Base-by-base conservation (phyloP, 2,888 invertebrate species). In the Drosophila hamatofila region DNA sequence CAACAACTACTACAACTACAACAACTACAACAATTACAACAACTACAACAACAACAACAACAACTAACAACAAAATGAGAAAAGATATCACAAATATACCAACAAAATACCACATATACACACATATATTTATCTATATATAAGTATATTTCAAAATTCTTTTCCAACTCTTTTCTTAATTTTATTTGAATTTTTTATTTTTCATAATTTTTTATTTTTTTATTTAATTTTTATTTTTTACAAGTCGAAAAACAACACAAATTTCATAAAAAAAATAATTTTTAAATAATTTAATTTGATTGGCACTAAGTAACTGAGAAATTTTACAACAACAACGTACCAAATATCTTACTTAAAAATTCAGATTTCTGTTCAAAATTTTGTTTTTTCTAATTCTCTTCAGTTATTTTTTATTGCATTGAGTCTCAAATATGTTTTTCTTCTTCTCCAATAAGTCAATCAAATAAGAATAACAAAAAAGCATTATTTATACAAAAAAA, bases 371-470 rank as follows among this genome's bases (percentile, higher is more conserved):
- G 25, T 25, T 14, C 2, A 16, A 37, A 52, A 48, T 11, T 1
- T 11, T 27, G 70, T 76, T 11, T 27, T 75, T 76, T 35, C 54
- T 25, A 9, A 64, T 37, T 18, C 54, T 71, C 37, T 59, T 37
- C 33, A 44, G 18, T 69, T 69, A 69, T 69, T 69, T 59, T 78
- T 78, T 69, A 44, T 57, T 59, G 56, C 56, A 63, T 74, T 74
- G 39, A 70, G 59, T 74, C 75, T 71, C 21, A 35, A 69, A 54
- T 52, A n/a, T 27, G 37, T 46, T 68, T 54, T 60, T 42, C 41
- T 14, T 21, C 25, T n/a, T 4, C 25, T 54, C 57, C 18, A 44
- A 69, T 54, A 60, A 52, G 59, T 46, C 61, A 70, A 51, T 61
- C 48, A 62, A 67, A 25, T 57, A 44, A 51, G 58, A 56, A 60